Conservation (phyloP, 2,113 vertebrate genomes). For the Callospermophilus lateralis region DNA sequence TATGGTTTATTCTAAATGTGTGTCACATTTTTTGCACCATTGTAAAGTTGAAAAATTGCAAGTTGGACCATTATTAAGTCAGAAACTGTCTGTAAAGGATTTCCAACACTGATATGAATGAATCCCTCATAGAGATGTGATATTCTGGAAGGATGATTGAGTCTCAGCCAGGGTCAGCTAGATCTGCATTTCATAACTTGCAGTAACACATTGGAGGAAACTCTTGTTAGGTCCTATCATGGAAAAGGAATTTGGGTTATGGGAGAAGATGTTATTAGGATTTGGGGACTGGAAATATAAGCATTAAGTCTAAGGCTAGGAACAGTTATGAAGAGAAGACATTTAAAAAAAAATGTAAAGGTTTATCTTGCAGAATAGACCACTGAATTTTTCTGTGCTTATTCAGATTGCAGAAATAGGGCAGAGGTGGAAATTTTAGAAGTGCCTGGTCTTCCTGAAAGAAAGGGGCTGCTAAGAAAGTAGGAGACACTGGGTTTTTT, state of each 20-base stretch:
- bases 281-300: neutral
- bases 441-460: neutral
- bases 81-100: neutral
- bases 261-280: neutral
- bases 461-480: neutral
- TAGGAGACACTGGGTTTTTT: neutral
- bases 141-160: neutral
- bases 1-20: neutral
- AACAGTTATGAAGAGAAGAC: neutral
- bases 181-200: neutral
- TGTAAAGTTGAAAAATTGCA: neutral
- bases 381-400: neutral
- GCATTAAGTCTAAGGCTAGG: neutral
- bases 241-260: neutral
- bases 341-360: neutral
- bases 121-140: neutral
- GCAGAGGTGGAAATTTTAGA: neutral
- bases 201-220: neutral
- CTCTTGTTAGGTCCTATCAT: neutral
- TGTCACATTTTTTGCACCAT: neutral
- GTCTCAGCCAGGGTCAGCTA: neutral
- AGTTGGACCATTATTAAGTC: neutral
- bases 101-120: neutral
- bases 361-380: neutral
- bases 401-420: neutral